These are phyloP conservation scores for Rhysida immarginata DNA, from an alignment of 1,140 invertebrate genomes.

Conservation along the genomic window DNA sequence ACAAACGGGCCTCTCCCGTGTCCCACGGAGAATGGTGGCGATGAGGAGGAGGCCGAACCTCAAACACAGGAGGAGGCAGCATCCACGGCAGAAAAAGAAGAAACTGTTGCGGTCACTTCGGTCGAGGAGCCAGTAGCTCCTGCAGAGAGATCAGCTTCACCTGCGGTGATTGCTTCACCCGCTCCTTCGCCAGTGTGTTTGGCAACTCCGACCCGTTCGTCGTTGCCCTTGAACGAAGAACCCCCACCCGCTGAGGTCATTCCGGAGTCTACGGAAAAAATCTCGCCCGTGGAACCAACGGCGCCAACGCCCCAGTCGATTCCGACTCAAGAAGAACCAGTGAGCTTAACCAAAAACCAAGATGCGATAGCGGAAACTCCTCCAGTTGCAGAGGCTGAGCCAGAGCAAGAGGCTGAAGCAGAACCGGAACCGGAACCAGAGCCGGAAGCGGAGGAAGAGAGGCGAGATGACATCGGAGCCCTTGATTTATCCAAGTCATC, in stretches of 20 bases:
- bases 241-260: no score
- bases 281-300: neutral
- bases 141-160: no score
- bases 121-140: no score
- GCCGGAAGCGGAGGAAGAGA: conserved; percentile 3
- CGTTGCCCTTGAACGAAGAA: no score
- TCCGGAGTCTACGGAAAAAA: neutral
- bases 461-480: conserved; percentile 17
- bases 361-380: no score
- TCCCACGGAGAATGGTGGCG: neutral
- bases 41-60: neutral
- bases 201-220: neutral
- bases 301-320: neutral
- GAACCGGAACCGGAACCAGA: neutral
- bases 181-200: neutral
- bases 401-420: neutral
- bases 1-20: neutral
- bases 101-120: no score
- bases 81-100: no score
- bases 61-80: no score
- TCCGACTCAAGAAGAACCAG: neutral
- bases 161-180: neutral
- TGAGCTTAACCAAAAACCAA: no score
- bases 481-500: conserved; percentile 24
- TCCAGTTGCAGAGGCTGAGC: neutral